Evolutionary conservation across 2,113 vertebrate species (phyloP), one percentile per base, ranked within the genome.

Genomic region (Pleuronectes platessa): DNA sequence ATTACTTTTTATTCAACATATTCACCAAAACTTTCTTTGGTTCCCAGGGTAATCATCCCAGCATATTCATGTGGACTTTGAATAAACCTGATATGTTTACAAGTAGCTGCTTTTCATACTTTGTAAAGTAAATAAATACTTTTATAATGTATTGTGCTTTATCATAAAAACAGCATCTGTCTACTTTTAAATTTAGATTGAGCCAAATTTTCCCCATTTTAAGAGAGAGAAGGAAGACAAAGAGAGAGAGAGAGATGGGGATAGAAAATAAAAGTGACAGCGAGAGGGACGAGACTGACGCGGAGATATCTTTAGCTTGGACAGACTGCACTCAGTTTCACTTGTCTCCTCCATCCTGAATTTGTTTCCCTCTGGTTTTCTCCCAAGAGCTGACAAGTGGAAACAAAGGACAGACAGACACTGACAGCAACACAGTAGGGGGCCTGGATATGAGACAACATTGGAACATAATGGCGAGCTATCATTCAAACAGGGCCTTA

Each of bases 281-380:
- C 63, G 53, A 80, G 27, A 66, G 59, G 61, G 78, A 74, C 82
- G 76, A 71, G 71, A 86, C 54, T 64, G 81, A 87, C 3, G 27
- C 51, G 70, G 68, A 73, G 71, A 79, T 71, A 78, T 87, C 75
- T 90, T 88, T 81, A 82, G 71, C 74, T 82, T 79, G 79, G 82
- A 84, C 86, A 86, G 84, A 82, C 69, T 81, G 83, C 68, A 69
- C 80, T 82, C 82, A 47, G 21, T 86, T 88, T 81, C 64, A 55
- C 73, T 86, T 75, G 83, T 82, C 86, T 86, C 45, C 59, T 83
- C 64, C 78, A 82, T 83, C 69, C 72, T 62, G 60, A 77, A 74
- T 81, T 56, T 62, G 70, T 76, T 82, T 84, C 68, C 78, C 68
- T 84, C 61, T 80, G 66, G 75, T 87, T 77, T 84, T 83, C 74